Evolutionary conservation across 2,113 vertebrate genomes (phyloP).

Genomic region (Ictalurus punctatus): DNA sequence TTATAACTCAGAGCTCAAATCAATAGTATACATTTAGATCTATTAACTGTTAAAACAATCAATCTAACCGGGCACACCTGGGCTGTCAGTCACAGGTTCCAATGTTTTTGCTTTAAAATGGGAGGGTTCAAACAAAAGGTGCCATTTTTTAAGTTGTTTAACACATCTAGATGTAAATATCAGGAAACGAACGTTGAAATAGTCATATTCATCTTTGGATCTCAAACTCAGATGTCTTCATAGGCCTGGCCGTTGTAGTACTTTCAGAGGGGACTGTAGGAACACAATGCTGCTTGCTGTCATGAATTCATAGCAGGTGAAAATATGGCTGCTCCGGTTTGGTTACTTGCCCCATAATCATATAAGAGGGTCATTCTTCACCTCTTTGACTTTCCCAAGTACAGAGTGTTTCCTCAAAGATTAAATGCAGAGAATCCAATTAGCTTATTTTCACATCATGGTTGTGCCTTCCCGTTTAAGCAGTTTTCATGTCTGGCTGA

Average conservation of each 20-base stretch:
- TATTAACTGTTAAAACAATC: background rate
- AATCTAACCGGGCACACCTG: background rate
- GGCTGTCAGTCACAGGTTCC: background rate
- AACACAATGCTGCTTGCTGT: slow-evolving; percentile 15
- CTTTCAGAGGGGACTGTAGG: background rate
- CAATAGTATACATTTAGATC: background rate
- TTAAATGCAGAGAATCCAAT: slow-evolving; percentile 63
- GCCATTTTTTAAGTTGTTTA: background rate
- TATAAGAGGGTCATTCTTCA: slow-evolving; percentile 64
- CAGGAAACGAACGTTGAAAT: background rate
- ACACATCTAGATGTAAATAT: background rate
- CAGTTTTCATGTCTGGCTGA: slow-evolving; percentile 68
- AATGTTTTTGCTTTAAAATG: background rate
- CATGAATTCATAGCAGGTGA: slow-evolving; percentile 8
- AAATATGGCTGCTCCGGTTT: background rate
- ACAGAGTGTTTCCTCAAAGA: slow-evolving; percentile 50
- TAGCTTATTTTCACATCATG: slow-evolving; percentile 65
- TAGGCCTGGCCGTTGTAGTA: background rate
- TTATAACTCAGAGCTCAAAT: background rate
- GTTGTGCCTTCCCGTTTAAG: slow-evolving; percentile 22
- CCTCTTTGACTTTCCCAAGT: slow-evolving; percentile 59
- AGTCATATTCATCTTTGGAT: background rate
- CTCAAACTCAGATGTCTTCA: background rate
- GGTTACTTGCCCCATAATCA: slow-evolving; percentile 58
- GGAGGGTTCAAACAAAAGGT: background rate